Evolutionary conservation across 2,113 vertebrate genomes (phyloP), one percentile per base, ranked within the genome.

Genomic region (Porphyrio hochstetteri): DNA sequence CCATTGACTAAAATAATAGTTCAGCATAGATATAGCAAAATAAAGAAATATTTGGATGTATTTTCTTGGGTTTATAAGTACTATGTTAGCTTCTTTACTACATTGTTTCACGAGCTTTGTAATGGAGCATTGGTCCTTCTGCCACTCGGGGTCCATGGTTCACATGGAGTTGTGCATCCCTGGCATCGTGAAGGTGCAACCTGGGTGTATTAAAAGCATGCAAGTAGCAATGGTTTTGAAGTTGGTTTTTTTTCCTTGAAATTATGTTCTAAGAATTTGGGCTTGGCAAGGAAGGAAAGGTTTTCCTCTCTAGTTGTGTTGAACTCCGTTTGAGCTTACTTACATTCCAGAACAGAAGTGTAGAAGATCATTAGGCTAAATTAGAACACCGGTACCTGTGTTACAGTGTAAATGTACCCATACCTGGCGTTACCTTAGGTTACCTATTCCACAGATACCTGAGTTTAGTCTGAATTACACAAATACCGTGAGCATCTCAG

Each of bases 401-500:
- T 59, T 72, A 11, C 5, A n/a, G 38, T 3, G 0, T 57, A 42
- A 40, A 20, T 50, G 13, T 53, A 19, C 40, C 44, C 12, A 7
- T 60, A 64, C 36, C 9, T 70, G 12, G 12, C 48, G 16, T 68
- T 68, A 14, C 65, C 23, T 64, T 46, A 36, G 16, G 35, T 21
- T 24, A 74, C 23, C 38, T 84, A 2, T 44, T 82, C 77, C 50
- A 87, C 24, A 23, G 44, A 64, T 68, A 44, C 21, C 29, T 44
- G 40, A 69, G 44, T 79, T 82, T 38, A n/a, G 13, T 56, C 28
- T 86, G 14, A 28, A 3, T 50, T 88, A 7, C 25, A n/a, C 15
- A 48, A 70, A 50, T 42, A n/a, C 13, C 13, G 13, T 1, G 3
- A 38, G 16, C 3, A 0, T 50, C 68, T 83, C 27, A 27, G 31